Evolutionary conservation across 2,797 vertebrate species (phyloP), one percentile per base, ranked within the genome.

Genomic region (Centropyge bicolor): DNA sequence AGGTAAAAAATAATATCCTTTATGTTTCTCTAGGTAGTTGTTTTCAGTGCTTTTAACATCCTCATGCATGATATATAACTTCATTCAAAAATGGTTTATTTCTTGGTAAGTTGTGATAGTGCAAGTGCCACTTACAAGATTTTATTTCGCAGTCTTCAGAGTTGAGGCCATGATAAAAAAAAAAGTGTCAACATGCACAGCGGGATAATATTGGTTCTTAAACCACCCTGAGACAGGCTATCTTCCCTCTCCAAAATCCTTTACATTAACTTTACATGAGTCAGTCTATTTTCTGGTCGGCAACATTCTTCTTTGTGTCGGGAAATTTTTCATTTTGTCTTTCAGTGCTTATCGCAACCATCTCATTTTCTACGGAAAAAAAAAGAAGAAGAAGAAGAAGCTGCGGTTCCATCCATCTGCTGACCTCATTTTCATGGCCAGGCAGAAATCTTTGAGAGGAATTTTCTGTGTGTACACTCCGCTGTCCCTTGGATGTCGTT

Each of bases 401-500:
- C 70, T 38, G 60, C 35, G 61, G 63, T 86, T 88, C 81, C 55
- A 82, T 80, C 70, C 71, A 76, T 81, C 70, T 74, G 72, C 83
- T 88, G 81, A 85, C 88, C 88, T 91, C 70, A 81, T 93, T 91
- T 89, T 81, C 69, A 84, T 83, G 62, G 80, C 80, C 65, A 38
- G 63, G n/a, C 77, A 77, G 67, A 86, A 89, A 85, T 88, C 81
- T 88, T 88, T 81, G 52, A 86, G 79, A 73, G 36, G 67, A 88
- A 75, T 76, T 82, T 82, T 84, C 36, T 76, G 36, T 83, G 56
- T 90, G 81, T 91, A 91, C 83, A 80, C 90, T 78, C 78, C 22
- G 63, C 66, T 38, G 43, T 92, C 91, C 88, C 88, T 91, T 90
- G 87, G 87, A 94, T 86, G 90, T 94, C 76, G 74, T 91, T 90